These are phyloP conservation scores for Neocrepidodera transversa DNA, from an alignment of 2,888 invertebrate species.

Conservation along the genomic window DNA sequence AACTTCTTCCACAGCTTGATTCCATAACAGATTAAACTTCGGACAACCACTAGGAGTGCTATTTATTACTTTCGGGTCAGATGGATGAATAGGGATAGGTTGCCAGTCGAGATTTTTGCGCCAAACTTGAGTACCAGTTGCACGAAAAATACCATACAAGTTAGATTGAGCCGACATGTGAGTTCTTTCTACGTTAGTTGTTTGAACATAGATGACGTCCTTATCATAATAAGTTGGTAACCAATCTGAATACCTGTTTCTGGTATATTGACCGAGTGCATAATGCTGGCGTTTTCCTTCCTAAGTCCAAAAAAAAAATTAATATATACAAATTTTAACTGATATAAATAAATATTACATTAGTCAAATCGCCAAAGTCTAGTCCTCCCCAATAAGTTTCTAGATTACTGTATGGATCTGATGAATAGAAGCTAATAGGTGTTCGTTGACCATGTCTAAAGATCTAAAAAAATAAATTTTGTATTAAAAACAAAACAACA, in stretches of 20 bases:
- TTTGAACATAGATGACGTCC: conserved; percentile 65
- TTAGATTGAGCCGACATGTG: conserved; percentile 82
- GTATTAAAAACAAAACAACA: too few species aligned
- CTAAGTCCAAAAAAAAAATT: conserved; percentile 23
- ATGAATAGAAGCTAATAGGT: conserved; percentile 4
- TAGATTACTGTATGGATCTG: conserved; percentile 25
- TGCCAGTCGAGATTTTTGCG: conserved; percentile 69
- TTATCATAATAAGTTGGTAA: conserved; percentile 62
- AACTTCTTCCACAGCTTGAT: background rate
- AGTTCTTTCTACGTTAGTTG: conserved; percentile 85
- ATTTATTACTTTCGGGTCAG: conserved; percentile 58
- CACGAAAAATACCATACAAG: conserved; percentile 76
- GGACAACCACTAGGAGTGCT: conserved; percentile 5
- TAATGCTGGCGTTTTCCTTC: conserved; percentile 75
- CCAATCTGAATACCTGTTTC: conserved; percentile 70
- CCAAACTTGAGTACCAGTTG: conserved; percentile 66
- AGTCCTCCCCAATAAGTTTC: conserved; percentile 26
- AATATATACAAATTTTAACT: background rate
- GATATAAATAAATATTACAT: conserved; percentile 18
- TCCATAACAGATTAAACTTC: background rate
- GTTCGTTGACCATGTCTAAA: conserved; percentile 37
- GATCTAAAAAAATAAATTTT: too few species aligned
- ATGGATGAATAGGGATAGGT: conserved; percentile 75
- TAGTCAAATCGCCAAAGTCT: conserved; percentile 29
- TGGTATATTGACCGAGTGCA: conserved; percentile 73